Evolutionary conservation across 2,113 vertebrate species (phyloP).

Genomic region (Oreochromis tanganicae): DNA sequence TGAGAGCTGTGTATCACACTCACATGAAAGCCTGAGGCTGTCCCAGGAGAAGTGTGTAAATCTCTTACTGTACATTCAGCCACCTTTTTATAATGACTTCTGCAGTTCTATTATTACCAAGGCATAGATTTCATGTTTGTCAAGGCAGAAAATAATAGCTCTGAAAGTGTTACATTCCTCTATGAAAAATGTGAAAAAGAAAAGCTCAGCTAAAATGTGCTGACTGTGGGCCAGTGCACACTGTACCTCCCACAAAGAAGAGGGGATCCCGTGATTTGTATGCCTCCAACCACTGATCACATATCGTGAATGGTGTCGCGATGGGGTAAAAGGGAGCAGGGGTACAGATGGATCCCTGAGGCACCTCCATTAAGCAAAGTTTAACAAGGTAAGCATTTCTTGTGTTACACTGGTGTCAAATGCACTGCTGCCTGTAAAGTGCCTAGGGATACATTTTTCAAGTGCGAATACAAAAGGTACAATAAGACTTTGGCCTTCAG

Average conservation of each 20-base stretch:
- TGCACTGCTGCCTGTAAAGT: conserved; percentile 2
- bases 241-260: conserved; percentile 21
- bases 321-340: neutral
- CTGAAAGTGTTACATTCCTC: conserved; percentile 32
- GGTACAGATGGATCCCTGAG: conserved; percentile 52
- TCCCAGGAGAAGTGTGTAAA: conserved; percentile 30
- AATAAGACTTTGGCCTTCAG: conserved; percentile 5
- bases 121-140: conserved; percentile 49
- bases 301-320: conserved; percentile 28
- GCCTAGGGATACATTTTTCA: conserved; percentile 24
- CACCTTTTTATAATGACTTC: conserved; percentile 22
- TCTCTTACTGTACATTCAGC: conserved; percentile 24
- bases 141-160: conserved; percentile 58
- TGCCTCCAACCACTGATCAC: conserved; percentile 45
- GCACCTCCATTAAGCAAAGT: conserved; percentile 57
- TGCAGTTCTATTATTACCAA: conserved; percentile 29
- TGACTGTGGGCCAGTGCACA: conserved; percentile 6
- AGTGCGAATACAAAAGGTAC: neutral
- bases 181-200: conserved; percentile 20
- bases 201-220: conserved; percentile 15
- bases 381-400: conserved; percentile 44
- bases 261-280: conserved; percentile 49
- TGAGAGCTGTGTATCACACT: conserved; percentile 1
- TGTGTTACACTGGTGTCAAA: conserved; percentile 53
- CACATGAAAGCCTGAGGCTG: conserved; percentile 29